These are phyloP conservation scores for Psittacula derbiana DNA, from an alignment of 2,797 vertebrate genomes.

Conservation along the genomic window DNA sequence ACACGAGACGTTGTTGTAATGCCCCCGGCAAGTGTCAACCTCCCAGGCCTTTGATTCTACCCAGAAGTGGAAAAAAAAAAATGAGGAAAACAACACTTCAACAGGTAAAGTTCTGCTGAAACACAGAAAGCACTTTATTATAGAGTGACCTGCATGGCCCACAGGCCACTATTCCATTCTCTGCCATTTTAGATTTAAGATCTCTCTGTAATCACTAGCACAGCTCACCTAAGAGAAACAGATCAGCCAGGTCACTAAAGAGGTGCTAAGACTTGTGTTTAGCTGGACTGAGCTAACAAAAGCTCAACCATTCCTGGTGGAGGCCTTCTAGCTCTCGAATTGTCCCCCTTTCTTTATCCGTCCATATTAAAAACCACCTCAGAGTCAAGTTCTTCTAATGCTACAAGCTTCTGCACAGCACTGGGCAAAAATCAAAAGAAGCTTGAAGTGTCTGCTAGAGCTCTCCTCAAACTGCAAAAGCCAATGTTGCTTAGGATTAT, in stretches of 20 bases:
- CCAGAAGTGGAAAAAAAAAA: neutral
- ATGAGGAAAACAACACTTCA: neutral
- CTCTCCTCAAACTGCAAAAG: neutral
- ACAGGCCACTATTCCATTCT: neutral
- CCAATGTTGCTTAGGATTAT: neutral
- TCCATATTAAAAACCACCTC: neutral
- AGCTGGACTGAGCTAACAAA: neutral
- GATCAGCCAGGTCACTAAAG: too few species aligned
- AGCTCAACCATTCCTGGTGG: neutral
- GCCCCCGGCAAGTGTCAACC: conserved; percentile 94
- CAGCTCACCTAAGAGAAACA: neutral
- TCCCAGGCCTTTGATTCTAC: conserved; percentile 97
- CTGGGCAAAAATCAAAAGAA: neutral
- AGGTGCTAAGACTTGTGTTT: neutral
- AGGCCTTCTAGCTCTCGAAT: neutral
- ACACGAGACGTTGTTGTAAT: conserved; percentile 98
- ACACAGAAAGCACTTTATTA: neutral
- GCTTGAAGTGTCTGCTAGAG: neutral
- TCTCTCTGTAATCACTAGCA: neutral
- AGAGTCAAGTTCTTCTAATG: neutral
- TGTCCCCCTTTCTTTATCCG: neutral
- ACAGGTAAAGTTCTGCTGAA: neutral
- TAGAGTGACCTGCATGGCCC: rapidly evolving
- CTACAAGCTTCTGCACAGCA: neutral
- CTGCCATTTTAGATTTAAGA: too few species aligned